Base-by-base conservation (phyloP, 2,888 invertebrate genomes). In the Carabus problematicus region DNA sequence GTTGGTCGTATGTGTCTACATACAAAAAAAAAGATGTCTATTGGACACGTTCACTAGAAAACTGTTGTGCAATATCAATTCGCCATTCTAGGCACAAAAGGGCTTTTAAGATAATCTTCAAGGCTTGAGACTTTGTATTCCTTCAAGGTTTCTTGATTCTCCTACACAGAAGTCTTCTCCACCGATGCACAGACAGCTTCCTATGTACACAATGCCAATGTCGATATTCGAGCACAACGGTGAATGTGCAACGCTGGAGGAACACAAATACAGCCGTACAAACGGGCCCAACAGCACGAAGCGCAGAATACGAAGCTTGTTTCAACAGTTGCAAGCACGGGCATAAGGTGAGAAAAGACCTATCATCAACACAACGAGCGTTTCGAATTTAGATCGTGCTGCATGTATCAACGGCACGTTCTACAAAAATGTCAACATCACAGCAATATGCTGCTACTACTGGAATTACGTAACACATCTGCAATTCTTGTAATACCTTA, bases 141-240 rank as follows among this genome's bases (percentile, higher is more conserved):
- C 66, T 58, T 66, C 66, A 59, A 59, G 66, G 66, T 41, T 59
- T 47, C 66, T 41, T 52, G 59, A 59, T 56, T 64, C 64, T 64
- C 45, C 64, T 40, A 59, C 59, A 66, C 55, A 55, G 64, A 64
- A 56, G 56, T 56, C 41, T 54, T 40, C 64, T 64, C 64, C 43
- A 64, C 47, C 64, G 64, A 56, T 64, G 64, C 64, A 58, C 29
- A 29, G 29, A 64, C 43, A 56, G 41, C 66, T 47, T 47, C 49
- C 66, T 16, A 66, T 66, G 66, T 66, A 66, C 58, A 66, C 66
- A 66, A 66, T 66, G 66, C 47, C 59, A 66, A 66, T 66, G 66
- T 64, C 47, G 64, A 58, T 29, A 29, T 29, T 29, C 29, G 6
- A 6, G 6, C 29, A 29, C 29, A 29, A 2, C 6, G 29, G 29